Percentiles rank a stretch among this genome's conserved stretches.
phyloP scores from a whole-genome alignment of 2,113 vertebrate genomes.

The Rhinoptilus africanus region DNA sequence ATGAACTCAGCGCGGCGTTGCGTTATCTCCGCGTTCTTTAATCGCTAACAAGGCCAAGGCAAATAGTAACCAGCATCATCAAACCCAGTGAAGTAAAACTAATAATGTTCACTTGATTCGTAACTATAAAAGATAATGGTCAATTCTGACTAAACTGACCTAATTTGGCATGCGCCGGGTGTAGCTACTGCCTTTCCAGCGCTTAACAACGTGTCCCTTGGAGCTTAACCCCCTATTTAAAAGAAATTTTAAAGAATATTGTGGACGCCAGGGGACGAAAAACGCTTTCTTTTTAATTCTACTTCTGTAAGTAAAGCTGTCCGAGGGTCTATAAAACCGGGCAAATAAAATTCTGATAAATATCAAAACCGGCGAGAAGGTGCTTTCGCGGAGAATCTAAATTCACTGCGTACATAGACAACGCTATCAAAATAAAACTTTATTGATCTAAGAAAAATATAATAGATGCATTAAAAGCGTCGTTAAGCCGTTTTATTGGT shows the following conservation, averaged over 20 bases:
- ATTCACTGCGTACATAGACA: constrained; percentile 5
- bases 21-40: constrained; percentile 56
- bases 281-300: constrained; percentile 43
- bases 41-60: constrained; percentile 72
- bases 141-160: constrained; percentile 66
- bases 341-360: constrained; percentile 52
- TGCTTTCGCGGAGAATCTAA: not conserved
- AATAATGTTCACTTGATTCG: constrained; percentile 71
- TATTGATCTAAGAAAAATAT: constrained; percentile 65
- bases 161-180: constrained; percentile 59
- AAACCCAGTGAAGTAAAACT: constrained; percentile 63
- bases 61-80: constrained; percentile 59
- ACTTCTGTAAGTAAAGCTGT: constrained; percentile 33
- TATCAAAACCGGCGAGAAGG: not conserved
- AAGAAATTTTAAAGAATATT: constrained; percentile 60
- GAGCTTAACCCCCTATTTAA: constrained; percentile 62
- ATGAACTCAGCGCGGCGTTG: constrained; percentile 30
- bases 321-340: constrained; percentile 37
- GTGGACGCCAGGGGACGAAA: constrained; percentile 37
- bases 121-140: constrained; percentile 78
- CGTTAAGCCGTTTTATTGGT: constrained; percentile 58
- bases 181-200: constrained; percentile 66
- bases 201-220: constrained; percentile 66
- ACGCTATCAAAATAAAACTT: constrained; percentile 59
- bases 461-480: constrained; percentile 60